A percentile compares a stretch with the other conserved stretches of the same genome.
phyloP scores from a whole-genome alignment of 1,140 invertebrate genomes.

The Arion vulgaris region DNA sequence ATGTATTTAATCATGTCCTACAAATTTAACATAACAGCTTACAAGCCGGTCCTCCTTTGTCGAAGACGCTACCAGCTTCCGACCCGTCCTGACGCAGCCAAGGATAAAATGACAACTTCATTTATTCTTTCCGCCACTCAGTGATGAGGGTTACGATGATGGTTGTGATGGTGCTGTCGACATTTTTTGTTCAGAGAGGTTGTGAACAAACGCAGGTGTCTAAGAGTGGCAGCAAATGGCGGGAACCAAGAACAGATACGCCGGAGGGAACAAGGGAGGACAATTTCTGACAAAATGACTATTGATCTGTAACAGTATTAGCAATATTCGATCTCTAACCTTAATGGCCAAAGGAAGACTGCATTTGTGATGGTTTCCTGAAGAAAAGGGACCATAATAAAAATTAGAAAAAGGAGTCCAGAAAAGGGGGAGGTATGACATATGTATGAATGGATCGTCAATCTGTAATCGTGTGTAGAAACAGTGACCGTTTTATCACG shows the following conservation, averaged over 20 bases:
- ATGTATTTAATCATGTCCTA: neutral
- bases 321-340: neutral
- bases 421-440: neutral
- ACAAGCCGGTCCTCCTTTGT: neutral
- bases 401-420: neutral
- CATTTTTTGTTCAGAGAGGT: neutral
- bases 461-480: too few species aligned
- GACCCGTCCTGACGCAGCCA: neutral
- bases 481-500: too few species aligned
- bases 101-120: neutral
- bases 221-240: conserved; percentile 4
- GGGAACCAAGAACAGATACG: neutral
- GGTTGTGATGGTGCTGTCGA: neutral
- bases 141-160: neutral
- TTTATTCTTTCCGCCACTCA: neutral
- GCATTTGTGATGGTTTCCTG: neutral
- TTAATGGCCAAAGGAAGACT: neutral
- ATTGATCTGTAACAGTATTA: neutral
- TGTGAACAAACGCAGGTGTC: conserved; percentile 7
- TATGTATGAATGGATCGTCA: too few species aligned
- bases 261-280: conserved; percentile 2
- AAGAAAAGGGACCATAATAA: neutral
- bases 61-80: neutral
- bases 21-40: neutral
- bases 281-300: conserved; percentile 23